Conservation (phyloP, 2,888 invertebrate species). For the Leucoma salicis region DNA sequence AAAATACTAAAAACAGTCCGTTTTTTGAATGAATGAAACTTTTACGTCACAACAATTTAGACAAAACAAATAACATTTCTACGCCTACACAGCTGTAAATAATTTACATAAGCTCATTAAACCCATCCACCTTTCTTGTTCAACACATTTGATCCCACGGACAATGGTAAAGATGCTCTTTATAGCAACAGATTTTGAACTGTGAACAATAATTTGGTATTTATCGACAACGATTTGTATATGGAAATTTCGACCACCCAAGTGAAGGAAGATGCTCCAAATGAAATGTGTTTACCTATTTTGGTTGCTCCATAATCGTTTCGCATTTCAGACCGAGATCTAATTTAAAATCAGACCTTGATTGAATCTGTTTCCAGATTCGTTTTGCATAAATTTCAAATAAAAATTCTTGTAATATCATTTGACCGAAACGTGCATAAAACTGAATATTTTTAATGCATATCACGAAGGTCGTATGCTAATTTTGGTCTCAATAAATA, state of each 20-base stretch:
- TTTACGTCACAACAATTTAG: neutral
- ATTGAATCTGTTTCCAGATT: slow-evolving; percentile 9
- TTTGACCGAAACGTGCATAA: neutral
- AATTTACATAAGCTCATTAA: slow-evolving; percentile 4
- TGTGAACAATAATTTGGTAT: slow-evolving; percentile 23
- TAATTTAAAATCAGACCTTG: slow-evolving; percentile 2
- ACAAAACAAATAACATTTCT: neutral
- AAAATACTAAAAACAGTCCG: too few relatives aligned
- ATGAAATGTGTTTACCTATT: slow-evolving; percentile 27
- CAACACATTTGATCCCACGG: slow-evolving; percentile 19
- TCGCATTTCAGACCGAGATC: slow-evolving; percentile 9
- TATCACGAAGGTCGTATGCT: neutral
- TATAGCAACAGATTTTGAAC: slow-evolving; percentile 20
- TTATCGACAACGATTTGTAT: slow-evolving; percentile 23
- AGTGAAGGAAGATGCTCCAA: slow-evolving; percentile 4
- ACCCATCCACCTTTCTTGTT: slow-evolving; percentile 16
- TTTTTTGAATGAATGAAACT: slow-evolving; percentile 1
- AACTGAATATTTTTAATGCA: neutral
- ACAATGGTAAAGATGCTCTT: slow-evolving; percentile 19
- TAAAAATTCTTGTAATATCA: slow-evolving; percentile 2
- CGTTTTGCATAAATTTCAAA: slow-evolving; percentile 11
- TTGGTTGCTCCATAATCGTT: slow-evolving; percentile 22
- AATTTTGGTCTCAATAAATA: neutral
- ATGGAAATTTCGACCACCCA: slow-evolving; percentile 32
- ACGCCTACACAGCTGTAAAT: slow-evolving; percentile 5